A percentile compares a stretch with the other conserved stretches of the same genome.
phyloP scores from a whole-genome alignment of 2,888 invertebrate genomes.

The Mimas tiliae region DNA sequence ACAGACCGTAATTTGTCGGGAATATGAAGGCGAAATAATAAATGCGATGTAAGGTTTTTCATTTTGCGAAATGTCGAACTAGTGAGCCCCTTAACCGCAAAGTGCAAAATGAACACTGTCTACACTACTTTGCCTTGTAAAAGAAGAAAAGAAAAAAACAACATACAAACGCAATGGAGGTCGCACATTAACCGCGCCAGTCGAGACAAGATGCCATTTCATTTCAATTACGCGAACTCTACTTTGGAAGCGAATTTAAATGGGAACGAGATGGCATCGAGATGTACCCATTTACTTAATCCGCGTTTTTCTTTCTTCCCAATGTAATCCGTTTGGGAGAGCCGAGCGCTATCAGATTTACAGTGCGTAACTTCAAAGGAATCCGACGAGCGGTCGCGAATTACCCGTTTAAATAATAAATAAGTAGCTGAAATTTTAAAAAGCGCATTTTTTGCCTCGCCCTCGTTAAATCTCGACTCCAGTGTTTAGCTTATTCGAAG shows the following conservation, averaged over 20 bases:
- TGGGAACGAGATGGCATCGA: constrained; percentile 47
- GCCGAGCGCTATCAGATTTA: constrained; percentile 36
- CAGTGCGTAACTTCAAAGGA: constrained; percentile 29
- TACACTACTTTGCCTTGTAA: not conserved
- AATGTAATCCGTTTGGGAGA: constrained; percentile 54
- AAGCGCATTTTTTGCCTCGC: constrained; percentile 7
- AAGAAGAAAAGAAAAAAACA: not conserved
- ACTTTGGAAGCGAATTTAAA: constrained; percentile 65
- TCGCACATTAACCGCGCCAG: constrained; percentile 46
- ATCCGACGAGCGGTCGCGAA: constrained; percentile 25
- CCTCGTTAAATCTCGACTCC: not conserved
- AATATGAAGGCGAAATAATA: too few species aligned
- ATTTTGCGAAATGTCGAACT: too few species aligned
- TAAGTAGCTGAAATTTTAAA: constrained; percentile 8
- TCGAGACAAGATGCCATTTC: constrained; percentile 58
- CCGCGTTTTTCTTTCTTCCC: constrained; percentile 58
- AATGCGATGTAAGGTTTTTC: too few species aligned
- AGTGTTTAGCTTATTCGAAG: constrained; percentile 2
- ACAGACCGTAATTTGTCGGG: too few species aligned
- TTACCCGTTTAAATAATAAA: constrained; percentile 29
- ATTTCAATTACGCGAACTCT: constrained; percentile 68
- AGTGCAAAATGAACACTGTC: not conserved
- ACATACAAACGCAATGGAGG: constrained; percentile 30
- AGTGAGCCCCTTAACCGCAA: not conserved
- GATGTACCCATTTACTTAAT: constrained; percentile 63